phyloP scores from a whole-genome alignment of 2,113 vertebrate species.

The Hiodon alosoides region DNA sequence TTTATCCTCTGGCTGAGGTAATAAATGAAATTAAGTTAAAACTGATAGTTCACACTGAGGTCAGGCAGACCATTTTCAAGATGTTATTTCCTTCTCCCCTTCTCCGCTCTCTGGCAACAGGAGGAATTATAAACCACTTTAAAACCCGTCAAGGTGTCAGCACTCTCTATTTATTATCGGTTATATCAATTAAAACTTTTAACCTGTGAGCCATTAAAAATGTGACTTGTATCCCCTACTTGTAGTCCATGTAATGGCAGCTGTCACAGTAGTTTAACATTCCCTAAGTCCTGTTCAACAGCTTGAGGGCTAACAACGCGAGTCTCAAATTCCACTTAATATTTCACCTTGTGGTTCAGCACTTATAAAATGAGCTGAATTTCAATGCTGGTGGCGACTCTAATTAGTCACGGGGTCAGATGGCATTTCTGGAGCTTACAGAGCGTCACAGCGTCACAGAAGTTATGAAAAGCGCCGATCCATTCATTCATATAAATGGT shows the following conservation, averaged over 20 bases:
- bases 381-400: constrained; percentile 3
- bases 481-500: no score
- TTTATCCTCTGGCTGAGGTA: neutral
- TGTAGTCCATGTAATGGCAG: neutral
- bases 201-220: constrained; percentile 12
- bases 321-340: constrained; percentile 13
- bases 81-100: neutral
- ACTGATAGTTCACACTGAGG: neutral
- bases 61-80: constrained; percentile 11
- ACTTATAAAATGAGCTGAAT: constrained; percentile 7
- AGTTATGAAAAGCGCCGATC: no score
- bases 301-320: constrained; percentile 2
- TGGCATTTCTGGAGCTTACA: constrained; percentile 12
- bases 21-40: neutral
- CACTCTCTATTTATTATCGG: constrained; percentile 13
- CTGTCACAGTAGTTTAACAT: constrained; percentile 14
- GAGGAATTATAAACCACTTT: constrained; percentile 19
- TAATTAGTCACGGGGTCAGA: constrained; percentile 20
- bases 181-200: constrained; percentile 24
- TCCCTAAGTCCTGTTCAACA: neutral
- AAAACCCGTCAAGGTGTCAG: constrained; percentile 21
- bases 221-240: neutral
- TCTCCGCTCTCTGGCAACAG: neutral
- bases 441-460: no score
- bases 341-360: constrained; percentile 2